A percentile compares a stretch with the other conserved stretches of the same genome.
Conservation (phyloP, 2,888 invertebrate genomes). For the Dichetophora obliterata region DNA sequence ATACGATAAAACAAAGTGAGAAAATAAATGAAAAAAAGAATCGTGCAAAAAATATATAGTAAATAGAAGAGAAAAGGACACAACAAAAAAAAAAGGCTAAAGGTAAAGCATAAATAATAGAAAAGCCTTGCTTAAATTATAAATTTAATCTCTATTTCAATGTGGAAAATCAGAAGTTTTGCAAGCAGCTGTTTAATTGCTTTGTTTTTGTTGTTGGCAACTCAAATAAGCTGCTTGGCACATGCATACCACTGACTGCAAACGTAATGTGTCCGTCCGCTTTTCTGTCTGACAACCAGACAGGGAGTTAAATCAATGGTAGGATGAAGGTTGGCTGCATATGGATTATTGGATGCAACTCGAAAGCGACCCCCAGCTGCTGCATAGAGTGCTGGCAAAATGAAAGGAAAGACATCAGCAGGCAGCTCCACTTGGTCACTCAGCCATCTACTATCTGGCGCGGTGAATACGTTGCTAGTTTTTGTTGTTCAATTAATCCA, state of each 20-base stretch:
- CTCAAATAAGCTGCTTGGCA: constrained; percentile 2
- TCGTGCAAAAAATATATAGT: constrained; percentile 2
- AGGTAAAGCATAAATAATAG: background rate
- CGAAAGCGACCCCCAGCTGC: constrained; percentile 16
- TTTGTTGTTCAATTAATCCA: constrained; percentile 28
- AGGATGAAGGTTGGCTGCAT: background rate
- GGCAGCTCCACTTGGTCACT: background rate
- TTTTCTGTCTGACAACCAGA: constrained; percentile 18
- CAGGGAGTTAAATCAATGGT: constrained; percentile 14
- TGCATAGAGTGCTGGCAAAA: constrained; percentile 7
- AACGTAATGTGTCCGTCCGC: background rate
- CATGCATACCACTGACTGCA: constrained; percentile 10
- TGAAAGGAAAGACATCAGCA: background rate
- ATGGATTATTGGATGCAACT: background rate
- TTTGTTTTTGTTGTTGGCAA: constrained; percentile 8
- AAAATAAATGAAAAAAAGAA: background rate
- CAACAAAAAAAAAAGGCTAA: background rate
- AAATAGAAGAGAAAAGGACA: background rate
- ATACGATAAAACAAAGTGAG: constrained; percentile 10
- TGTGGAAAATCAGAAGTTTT: background rate
- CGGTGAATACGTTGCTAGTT: background rate
- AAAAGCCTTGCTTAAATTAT: background rate
- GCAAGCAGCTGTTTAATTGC: constrained; percentile 13
- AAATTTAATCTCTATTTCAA: background rate
- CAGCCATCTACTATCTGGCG: background rate